Conservation (phyloP, 2,888 invertebrate species). For the Pseudococcus jackbeardsleyi region DNA sequence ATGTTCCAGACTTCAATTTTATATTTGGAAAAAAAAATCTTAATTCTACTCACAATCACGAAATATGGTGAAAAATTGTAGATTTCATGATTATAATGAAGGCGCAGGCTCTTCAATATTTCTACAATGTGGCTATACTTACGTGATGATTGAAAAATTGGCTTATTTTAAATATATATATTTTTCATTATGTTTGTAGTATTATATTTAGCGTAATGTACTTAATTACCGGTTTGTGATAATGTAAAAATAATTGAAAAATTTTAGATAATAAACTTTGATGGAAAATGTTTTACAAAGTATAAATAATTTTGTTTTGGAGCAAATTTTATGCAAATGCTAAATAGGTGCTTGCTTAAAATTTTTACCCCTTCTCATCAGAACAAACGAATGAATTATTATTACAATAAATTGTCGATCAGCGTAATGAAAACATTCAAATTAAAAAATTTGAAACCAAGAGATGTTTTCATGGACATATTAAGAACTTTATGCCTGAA, state of each 20-base stretch:
- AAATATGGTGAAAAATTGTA: no score
- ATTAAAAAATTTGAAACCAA: no score
- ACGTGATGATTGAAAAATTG: neutral
- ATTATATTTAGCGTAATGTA: neutral
- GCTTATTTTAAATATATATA: neutral
- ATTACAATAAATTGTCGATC: neutral
- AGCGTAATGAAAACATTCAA: no score
- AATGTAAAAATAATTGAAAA: slow-evolving; percentile 40
- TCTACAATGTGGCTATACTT: neutral
- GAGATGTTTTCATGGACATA: no score
- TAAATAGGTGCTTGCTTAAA: neutral
- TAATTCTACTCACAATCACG: no score
- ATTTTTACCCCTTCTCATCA: no score
- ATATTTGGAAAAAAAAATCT: no score
- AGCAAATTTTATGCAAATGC: neutral
- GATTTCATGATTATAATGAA: no score
- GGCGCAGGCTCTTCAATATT: no score
- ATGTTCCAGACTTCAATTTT: no score
- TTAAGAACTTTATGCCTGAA: no score
- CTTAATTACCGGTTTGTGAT: slow-evolving; percentile 47
- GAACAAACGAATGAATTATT: neutral
- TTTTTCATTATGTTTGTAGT: slow-evolving; percentile 40
- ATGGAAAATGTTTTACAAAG: slow-evolving; percentile 47
- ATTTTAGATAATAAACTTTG: slow-evolving; percentile 55
- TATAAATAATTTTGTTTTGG: neutral